Percentiles rank a stretch among this genome's conserved stretches.
phyloP scores from a whole-genome alignment of 2,797 vertebrate species.

The Melanotaenia trifasciata region DNA sequence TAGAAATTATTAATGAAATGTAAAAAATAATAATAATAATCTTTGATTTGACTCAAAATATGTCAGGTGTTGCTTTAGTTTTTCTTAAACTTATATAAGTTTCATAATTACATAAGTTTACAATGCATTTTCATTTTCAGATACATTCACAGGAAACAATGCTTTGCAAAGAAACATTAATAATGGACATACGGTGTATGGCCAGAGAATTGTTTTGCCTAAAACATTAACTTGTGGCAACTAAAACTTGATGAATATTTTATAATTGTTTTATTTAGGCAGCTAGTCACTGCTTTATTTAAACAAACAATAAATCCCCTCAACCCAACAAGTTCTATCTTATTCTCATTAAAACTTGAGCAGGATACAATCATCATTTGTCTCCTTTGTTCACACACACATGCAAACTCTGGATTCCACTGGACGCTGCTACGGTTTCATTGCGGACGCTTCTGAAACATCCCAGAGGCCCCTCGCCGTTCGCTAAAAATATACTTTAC shows the following conservation, averaged over 20 bases:
- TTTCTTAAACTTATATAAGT: no score
- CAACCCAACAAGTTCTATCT: not conserved
- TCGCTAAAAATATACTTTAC: not conserved
- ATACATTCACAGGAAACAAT: not conserved
- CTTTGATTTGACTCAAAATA: not conserved
- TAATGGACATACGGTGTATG: not conserved
- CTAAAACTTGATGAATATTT: not conserved
- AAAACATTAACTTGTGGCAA: not conserved
- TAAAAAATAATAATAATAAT: not conserved
- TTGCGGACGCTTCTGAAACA: not conserved
- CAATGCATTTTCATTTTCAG: not conserved
- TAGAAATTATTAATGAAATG: not conserved
- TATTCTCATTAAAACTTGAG: not conserved
- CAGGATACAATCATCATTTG: not conserved
- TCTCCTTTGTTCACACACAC: not conserved
- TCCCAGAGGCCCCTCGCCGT: not conserved
- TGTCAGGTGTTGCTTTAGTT: not conserved
- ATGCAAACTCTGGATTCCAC: no score
- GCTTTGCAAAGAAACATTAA: not conserved
- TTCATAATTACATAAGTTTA: no score
- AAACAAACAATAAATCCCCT: not conserved
- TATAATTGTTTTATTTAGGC: not conserved
- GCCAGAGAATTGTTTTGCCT: not conserved
- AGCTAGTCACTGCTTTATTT: not conserved
- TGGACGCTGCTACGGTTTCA: not conserved